Base-by-base conservation (phyloP, 2,888 invertebrate species). In the Alitta virens region DNA sequence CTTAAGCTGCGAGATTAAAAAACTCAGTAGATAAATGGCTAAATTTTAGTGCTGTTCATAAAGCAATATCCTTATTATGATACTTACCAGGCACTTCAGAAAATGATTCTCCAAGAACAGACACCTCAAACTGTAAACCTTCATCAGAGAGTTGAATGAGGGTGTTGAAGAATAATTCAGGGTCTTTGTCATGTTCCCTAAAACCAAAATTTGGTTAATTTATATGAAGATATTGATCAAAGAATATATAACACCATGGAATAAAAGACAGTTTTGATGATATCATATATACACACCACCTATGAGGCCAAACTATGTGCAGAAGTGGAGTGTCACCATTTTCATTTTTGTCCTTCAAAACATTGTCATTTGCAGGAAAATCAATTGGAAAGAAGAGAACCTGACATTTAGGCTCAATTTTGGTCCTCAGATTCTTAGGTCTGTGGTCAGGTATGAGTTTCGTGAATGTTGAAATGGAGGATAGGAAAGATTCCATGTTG, bases 121-220 rank as follows among this genome's bases (percentile, higher is more conserved):
- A 86, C 23, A 89, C 78, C 63, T 81, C 78, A 75, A 90, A 90
- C 60, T 85, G 79, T 14, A 83, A 76, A 24, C 85, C 84, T 14
- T 85, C 81, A 51, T 85, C 84, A 2, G 75, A 69, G 14, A 83
- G 70, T 54, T 70, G 65, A 42, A 72, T 73, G 49, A 83, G 57
- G 0, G 86, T 84, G 40, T 85, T 78, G 63, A 89, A 87, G 71
- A 90, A 86, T 18, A 85, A 78, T 51, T 87, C 86, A 0, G 90
- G 90, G 75, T 88, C 87, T 81, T 90, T 90, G 75, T 90, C 90
- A 78, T 89, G 89, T 78, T 90, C 90, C 89, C 84, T 85, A 71
- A 7, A 64, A 61, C 16, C 24, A 43, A 14, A 9, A n/a, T n/a
- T n/a, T n/a, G n/a, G 5, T 24, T 24, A 53, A 14, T 40, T 23